phyloP scores from a whole-genome alignment of 2,888 invertebrate species.

The Muschampia plurimacula region DNA sequence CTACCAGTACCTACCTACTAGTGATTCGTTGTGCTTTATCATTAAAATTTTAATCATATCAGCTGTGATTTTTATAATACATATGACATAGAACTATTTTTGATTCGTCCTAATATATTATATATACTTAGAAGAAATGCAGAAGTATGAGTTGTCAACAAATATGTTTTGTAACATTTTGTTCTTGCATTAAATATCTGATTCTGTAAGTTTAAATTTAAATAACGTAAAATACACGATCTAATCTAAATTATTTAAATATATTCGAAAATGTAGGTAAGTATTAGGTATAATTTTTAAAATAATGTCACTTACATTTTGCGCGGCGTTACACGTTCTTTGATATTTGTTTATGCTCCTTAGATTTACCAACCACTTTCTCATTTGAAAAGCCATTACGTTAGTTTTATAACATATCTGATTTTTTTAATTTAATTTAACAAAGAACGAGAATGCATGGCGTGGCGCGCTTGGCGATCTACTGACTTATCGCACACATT shows the following conservation, averaged over 20 bases:
- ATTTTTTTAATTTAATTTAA: constrained; percentile 14
- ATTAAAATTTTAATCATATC: no score
- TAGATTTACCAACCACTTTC: constrained; percentile 66
- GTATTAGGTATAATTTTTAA: not conserved
- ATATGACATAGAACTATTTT: no score
- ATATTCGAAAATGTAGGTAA: not conserved
- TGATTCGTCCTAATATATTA: no score
- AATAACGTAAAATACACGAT: no score
- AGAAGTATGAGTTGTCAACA: no score
- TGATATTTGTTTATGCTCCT: constrained; percentile 63
- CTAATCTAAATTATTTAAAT: not conserved
- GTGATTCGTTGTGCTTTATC: no score
- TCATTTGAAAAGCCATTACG: constrained; percentile 69
- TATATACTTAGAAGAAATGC: no score
- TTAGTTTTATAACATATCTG: constrained; percentile 40
- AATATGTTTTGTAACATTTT: no score
- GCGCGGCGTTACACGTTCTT: constrained; percentile 55
- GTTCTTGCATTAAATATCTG: no score
- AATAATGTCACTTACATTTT: constrained; percentile 64
- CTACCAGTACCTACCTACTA: no score
- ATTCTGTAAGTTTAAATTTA: no score
- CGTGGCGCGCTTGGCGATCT: constrained; percentile 51
- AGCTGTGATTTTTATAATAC: not conserved
- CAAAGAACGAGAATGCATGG: constrained; percentile 33
- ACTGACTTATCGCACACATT: constrained; percentile 71